Conservation (phyloP, 2,888 invertebrate genomes). For the Parthenolecanium corni region DNA sequence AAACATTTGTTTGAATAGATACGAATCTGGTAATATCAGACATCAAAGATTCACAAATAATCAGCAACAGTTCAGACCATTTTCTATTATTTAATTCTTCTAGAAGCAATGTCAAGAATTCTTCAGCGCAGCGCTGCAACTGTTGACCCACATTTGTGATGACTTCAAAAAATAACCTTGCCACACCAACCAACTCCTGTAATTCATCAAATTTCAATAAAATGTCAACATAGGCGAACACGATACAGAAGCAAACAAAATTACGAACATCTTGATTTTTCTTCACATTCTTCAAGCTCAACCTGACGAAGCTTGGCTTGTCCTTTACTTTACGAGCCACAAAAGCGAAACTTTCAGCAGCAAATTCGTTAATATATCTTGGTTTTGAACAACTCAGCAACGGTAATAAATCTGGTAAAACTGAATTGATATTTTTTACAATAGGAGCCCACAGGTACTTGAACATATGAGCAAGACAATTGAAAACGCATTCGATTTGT, state of each 20-base stretch:
- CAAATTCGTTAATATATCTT: conserved; percentile 79
- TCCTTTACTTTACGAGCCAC: conserved; percentile 79
- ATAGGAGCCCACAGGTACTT: conserved; percentile 77
- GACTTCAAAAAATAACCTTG: conserved; percentile 78
- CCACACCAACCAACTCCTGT: conserved; percentile 66
- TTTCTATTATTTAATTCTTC: conserved; percentile 1
- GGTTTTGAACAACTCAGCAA: conserved; percentile 65
- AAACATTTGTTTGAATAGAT: conserved; percentile 1
- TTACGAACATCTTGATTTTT: conserved; percentile 55
- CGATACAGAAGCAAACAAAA: neutral
- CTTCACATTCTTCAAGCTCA: conserved; percentile 55
- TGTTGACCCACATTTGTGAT: conserved; percentile 68
- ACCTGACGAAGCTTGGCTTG: conserved; percentile 57
- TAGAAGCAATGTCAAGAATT: conserved; percentile 52
- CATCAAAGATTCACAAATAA: conserved; percentile 11
- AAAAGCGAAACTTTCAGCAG: conserved; percentile 92
- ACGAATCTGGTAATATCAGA: neutral
- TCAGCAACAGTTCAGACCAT: neutral
- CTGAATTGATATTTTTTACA: conserved; percentile 59
- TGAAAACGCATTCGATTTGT: conserved; percentile 72
- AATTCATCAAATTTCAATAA: conserved; percentile 36
- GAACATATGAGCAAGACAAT: conserved; percentile 77
- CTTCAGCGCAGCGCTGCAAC: conserved; percentile 71
- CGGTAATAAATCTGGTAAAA: conserved; percentile 60
- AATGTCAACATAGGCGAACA: neutral